Evolutionary conservation across 2,888 invertebrate genomes (phyloP).

Genomic region (Oscheius sp.): DNA sequence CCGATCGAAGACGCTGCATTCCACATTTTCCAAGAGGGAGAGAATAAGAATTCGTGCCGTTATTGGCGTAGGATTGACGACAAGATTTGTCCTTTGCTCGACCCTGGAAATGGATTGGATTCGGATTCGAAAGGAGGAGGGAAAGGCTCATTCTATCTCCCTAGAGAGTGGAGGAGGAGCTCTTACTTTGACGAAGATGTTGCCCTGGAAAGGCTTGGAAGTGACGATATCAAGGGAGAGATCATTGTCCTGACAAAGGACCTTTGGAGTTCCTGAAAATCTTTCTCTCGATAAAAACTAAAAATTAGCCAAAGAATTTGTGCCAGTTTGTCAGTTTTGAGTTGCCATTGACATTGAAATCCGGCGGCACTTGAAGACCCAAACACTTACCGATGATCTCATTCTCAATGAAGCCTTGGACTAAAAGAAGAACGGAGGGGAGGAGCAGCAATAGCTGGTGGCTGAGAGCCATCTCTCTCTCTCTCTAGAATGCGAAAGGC

Average conservation of each 20-base stretch:
- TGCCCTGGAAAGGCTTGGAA: slow-evolving; percentile 64
- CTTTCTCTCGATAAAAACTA: too few species aligned
- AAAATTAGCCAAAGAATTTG: too few species aligned
- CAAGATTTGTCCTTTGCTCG: slow-evolving; percentile 67
- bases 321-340: not conserved
- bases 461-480: too few species aligned
- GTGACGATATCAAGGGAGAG: slow-evolving; percentile 68
- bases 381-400: slow-evolving; percentile 20
- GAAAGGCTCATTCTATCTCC: too few species aligned
- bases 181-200: slow-evolving; percentile 66
- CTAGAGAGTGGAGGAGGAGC: not conserved
- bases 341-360: not conserved
- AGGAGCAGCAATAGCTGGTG: slow-evolving; percentile 1
- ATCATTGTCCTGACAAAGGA: slow-evolving; percentile 68
- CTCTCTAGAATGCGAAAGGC: too few species aligned
- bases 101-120: slow-evolving; percentile 38
- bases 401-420: slow-evolving; percentile 14
- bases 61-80: slow-evolving; percentile 62
- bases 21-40: slow-evolving; percentile 69
- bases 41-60: slow-evolving; percentile 64
- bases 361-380: too few species aligned
- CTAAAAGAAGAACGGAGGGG: slow-evolving; percentile 13
- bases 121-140: not conserved
- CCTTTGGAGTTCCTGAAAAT: slow-evolving; percentile 65
- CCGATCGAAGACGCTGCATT: slow-evolving; percentile 68